Conservation (phyloP, 2,888 invertebrate genomes). For the Nysson spinosus region DNA sequence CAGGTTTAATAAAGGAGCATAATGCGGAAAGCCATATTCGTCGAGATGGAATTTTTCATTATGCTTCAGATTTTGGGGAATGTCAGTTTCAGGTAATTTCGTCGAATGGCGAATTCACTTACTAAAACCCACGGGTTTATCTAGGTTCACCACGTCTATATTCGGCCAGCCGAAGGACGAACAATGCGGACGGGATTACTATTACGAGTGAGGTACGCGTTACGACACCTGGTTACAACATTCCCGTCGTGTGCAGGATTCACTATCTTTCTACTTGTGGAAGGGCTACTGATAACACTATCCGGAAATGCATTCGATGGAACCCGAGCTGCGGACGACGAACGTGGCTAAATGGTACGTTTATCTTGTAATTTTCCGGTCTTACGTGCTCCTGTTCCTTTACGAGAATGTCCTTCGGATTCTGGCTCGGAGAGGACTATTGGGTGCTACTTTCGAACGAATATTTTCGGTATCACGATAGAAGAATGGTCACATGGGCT, state of each 20-base stretch:
- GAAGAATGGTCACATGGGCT: no score
- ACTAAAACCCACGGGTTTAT: slow-evolving; percentile 22
- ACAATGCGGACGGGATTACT: slow-evolving; percentile 37
- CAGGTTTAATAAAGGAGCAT: no score
- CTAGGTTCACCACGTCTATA: slow-evolving; percentile 15
- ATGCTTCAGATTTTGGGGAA: neutral
- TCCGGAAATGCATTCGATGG: slow-evolving; percentile 40
- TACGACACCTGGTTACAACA: slow-evolving; percentile 45
- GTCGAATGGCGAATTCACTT: neutral
- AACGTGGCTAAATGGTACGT: slow-evolving; percentile 34
- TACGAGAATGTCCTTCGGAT: slow-evolving; percentile 1
- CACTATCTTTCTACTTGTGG: slow-evolving; percentile 50
- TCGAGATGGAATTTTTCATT: no score
- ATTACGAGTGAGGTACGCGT: slow-evolving; percentile 46
- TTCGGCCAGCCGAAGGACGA: slow-evolving; percentile 27
- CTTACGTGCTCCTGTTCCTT: neutral
- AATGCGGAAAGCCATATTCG: no score
- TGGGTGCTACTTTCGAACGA: slow-evolving; percentile 1
- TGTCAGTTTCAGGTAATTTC: neutral
- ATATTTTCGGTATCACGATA: neutral
- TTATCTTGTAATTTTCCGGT: slow-evolving; percentile 37
- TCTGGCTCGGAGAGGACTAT: slow-evolving; percentile 18
- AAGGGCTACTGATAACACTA: slow-evolving; percentile 43
- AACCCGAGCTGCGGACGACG: slow-evolving; percentile 16
- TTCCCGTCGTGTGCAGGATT: slow-evolving; percentile 45